These are phyloP conservation scores for Episyrphus balteatus DNA, from an alignment of 1,140 invertebrate species.

Conservation along the genomic window DNA sequence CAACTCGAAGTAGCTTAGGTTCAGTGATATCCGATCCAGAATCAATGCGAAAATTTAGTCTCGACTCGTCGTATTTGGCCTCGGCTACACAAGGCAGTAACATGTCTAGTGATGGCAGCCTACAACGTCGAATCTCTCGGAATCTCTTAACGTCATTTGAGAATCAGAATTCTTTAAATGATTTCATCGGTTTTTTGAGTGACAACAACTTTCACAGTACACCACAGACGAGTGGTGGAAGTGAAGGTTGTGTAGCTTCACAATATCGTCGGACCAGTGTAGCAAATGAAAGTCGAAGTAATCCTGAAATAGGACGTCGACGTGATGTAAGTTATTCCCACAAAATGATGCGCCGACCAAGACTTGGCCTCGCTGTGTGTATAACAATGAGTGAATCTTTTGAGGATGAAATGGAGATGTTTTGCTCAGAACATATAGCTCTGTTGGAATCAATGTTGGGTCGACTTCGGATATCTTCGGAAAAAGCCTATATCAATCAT, in stretches of 20 bases:
- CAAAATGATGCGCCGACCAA: conserved; percentile 30
- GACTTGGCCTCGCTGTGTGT: conserved; percentile 45
- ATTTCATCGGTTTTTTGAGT: conserved; percentile 33
- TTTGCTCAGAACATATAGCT: conserved; percentile 69
- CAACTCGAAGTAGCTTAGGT: conserved; percentile 31
- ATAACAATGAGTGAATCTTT: conserved; percentile 33
- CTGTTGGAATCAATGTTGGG: conserved; percentile 68
- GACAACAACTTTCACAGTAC: conserved; percentile 18
- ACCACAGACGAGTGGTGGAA: conserved; percentile 13
- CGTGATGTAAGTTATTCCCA: conserved; percentile 7
- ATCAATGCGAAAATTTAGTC: conserved; percentile 26
- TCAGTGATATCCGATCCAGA: conserved; percentile 31
- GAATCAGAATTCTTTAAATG: conserved; percentile 32
- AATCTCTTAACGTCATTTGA: conserved; percentile 36
- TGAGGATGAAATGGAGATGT: conserved; percentile 48
- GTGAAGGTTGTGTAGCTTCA: conserved; percentile 23
- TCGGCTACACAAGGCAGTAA: conserved; percentile 19
- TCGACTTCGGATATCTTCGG: conserved; percentile 51
- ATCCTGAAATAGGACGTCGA: conserved; percentile 30
- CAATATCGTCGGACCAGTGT: conserved; percentile 27
- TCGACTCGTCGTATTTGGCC: conserved; percentile 24
- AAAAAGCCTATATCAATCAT: conserved; percentile 37
- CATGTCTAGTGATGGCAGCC: conserved; percentile 27
- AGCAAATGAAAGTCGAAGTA: conserved; percentile 30
- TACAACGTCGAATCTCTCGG: conserved; percentile 33